These are phyloP conservation scores for Apis laboriosa DNA, from an alignment of 1,140 invertebrate species.

Conservation along the genomic window DNA sequence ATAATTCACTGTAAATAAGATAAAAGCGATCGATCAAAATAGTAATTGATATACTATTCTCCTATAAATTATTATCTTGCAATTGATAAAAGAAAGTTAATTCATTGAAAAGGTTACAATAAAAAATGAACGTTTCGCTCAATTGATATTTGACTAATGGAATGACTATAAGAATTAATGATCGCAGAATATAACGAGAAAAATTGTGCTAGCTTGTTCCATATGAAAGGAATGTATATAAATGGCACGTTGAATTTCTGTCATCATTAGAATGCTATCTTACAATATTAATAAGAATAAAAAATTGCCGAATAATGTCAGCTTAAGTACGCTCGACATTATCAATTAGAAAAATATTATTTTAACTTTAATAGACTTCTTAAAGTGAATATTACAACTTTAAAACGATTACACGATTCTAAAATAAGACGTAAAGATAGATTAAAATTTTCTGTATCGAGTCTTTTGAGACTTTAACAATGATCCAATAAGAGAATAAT, in stretches of 20 bases:
- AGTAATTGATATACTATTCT: no score
- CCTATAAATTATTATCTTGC: no score
- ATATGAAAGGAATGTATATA: not conserved
- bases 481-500: no score
- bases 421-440: no score
- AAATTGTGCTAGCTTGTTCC: not conserved
- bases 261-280: not conserved
- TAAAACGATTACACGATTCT: no score
- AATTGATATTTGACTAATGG: not conserved
- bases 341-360: not conserved
- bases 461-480: no score
- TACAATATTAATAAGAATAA: no score
- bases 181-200: not conserved
- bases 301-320: not conserved
- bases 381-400: no score
- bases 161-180: not conserved
- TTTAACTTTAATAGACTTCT: no score
- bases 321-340: not conserved
- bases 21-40: no score
- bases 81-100: not conserved
- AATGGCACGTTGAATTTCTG: not conserved
- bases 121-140: not conserved
- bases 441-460: no score
- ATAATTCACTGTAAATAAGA: no score
- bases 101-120: not conserved